Conservation (phyloP, 2,888 invertebrate genomes). For the Epsilonema sp. region DNA sequence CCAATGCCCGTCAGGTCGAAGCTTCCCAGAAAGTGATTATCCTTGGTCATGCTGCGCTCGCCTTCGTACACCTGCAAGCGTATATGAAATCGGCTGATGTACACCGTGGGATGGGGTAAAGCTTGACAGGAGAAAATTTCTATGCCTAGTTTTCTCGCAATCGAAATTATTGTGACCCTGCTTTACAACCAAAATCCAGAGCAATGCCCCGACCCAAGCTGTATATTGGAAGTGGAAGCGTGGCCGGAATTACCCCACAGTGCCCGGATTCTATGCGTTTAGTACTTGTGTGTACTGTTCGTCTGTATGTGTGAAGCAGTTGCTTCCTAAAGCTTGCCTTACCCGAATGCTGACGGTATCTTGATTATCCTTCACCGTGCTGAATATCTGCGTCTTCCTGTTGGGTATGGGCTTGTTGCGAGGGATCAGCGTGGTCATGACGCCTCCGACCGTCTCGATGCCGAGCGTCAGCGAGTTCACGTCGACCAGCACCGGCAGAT, state of each 20-base stretch:
- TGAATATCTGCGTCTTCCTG: slow-evolving; percentile 92
- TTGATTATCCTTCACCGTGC: slow-evolving; percentile 89
- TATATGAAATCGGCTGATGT: too few species aligned
- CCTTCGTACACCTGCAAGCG: slow-evolving; percentile 62
- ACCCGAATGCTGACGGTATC: slow-evolving; percentile 83
- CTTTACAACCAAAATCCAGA: background rate
- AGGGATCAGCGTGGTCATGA: slow-evolving; percentile 95
- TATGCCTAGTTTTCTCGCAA: too few species aligned
- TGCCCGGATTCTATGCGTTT: too few species aligned
- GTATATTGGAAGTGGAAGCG: too few species aligned
- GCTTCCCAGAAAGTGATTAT: slow-evolving; percentile 92
- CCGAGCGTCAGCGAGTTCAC: slow-evolving; percentile 95
- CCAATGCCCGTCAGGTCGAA: slow-evolving; percentile 49
- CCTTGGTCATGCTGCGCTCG: slow-evolving; percentile 98
- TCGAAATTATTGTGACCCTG: background rate
- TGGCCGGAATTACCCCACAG: too few species aligned
- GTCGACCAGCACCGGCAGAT: slow-evolving; percentile 83
- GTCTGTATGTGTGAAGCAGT: too few species aligned
- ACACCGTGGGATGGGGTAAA: too few species aligned
- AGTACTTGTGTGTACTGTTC: too few species aligned
- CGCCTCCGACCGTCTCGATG: slow-evolving; percentile 93
- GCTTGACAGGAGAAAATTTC: slow-evolving; percentile 9
- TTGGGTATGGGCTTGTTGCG: slow-evolving; percentile 91
- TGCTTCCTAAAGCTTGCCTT: slow-evolving; percentile 3
- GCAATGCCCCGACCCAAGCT: too few species aligned